These are phyloP conservation scores for Papilio xuthus DNA, from an alignment of 1,140 invertebrate species.

Conservation along the genomic window DNA sequence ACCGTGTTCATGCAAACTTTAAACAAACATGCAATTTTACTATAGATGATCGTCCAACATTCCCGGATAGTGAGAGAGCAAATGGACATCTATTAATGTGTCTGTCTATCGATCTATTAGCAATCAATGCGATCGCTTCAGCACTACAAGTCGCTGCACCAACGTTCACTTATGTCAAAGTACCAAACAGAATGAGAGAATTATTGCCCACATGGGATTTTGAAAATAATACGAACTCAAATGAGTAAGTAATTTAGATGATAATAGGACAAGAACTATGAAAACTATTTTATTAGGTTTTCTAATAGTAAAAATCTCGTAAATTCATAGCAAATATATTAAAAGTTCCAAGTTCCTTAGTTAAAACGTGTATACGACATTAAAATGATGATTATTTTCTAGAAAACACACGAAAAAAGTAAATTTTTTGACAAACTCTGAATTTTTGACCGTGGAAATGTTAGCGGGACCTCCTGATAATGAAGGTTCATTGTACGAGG, in stretches of 20 bases:
- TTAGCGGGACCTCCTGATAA: conserved; percentile 46
- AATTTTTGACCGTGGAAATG: conserved; percentile 43
- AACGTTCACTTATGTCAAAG: conserved; percentile 42
- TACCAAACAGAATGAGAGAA: conserved; percentile 45
- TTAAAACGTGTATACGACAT: neutral
- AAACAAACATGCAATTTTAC: neutral
- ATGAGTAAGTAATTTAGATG: conserved; percentile 20
- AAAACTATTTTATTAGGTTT: too few relatives aligned
- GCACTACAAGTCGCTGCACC: conserved; percentile 43
- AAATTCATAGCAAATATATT: neutral
- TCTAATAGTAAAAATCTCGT: too few relatives aligned
- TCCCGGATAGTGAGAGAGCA: conserved; percentile 45
- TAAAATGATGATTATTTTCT: neutral
- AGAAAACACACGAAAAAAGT: conserved; percentile 36
- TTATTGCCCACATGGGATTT: conserved; percentile 52
- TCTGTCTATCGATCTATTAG: conserved; percentile 48
- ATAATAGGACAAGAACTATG: too few relatives aligned
- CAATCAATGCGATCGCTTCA: conserved; percentile 47
- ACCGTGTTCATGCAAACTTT: too few relatives aligned
- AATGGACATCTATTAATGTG: conserved; percentile 58
- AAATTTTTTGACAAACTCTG: conserved; percentile 43
- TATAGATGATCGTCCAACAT: conserved; percentile 45
- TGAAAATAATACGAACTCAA: conserved; percentile 6
- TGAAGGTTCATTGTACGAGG: conserved; percentile 44
- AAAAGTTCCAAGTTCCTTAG: too few relatives aligned